Percentiles rank a stretch among this genome's conserved stretches.
These are phyloP conservation scores for Halcyon chelicuti DNA, from an alignment of 2,797 vertebrate genomes.

Conservation along the genomic window DNA sequence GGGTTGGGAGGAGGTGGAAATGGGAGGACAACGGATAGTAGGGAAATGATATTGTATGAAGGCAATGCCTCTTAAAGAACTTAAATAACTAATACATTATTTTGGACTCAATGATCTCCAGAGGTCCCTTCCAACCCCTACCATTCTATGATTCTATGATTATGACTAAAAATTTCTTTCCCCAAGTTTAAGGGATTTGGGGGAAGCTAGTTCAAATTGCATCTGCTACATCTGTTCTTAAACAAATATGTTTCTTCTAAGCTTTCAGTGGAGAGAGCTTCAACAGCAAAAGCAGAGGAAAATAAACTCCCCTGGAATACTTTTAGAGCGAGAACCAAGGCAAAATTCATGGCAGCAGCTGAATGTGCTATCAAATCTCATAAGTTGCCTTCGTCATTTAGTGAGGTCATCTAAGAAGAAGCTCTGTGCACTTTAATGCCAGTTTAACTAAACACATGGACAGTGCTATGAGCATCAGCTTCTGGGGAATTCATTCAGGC, in stretches of 20 bases:
- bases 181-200: not conserved
- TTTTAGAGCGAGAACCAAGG: not conserved
- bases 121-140: no score
- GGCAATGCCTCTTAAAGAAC: not conserved
- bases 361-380: not conserved
- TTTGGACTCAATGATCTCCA: no score
- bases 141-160: no score
- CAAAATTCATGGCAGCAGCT: not conserved
- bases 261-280: not conserved
- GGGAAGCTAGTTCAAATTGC: not conserved
- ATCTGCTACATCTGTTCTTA: not conserved
- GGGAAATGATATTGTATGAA: not conserved
- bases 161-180: not conserved
- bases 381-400: not conserved
- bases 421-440: not conserved
- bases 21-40: not conserved
- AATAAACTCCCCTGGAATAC: not conserved
- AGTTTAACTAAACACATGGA: not conserved
- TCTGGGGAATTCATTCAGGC: not conserved
- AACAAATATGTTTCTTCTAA: not conserved
- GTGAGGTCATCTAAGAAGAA: not conserved
- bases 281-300: not conserved
- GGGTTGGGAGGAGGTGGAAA: not conserved
- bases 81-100: not conserved
- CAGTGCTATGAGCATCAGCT: not conserved